These are phyloP conservation scores for Glyphotaelius pellucidus DNA, from an alignment of 2,888 invertebrate species.

Conservation along the genomic window DNA sequence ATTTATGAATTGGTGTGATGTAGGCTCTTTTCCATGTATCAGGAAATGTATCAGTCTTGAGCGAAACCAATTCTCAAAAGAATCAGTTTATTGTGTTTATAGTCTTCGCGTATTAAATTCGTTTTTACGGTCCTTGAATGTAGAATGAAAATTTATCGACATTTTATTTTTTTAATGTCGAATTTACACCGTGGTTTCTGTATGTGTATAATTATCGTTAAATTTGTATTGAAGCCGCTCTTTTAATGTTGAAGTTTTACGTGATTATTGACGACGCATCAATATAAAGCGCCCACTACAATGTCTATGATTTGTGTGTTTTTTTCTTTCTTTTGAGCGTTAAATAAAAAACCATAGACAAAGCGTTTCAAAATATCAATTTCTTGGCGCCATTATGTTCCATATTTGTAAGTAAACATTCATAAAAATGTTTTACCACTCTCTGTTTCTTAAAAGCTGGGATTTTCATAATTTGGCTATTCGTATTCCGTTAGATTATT, in stretches of 20 bases:
- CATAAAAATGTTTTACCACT: slow-evolving; percentile 31
- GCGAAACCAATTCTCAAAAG: not conserved
- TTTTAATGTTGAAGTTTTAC: not conserved
- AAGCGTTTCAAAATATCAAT: slow-evolving; percentile 26
- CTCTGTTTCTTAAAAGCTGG: not conserved
- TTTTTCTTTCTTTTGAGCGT: slow-evolving; percentile 11
- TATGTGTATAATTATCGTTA: not conserved
- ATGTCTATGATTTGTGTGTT: slow-evolving; percentile 38
- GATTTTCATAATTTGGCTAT: slow-evolving; percentile 44
- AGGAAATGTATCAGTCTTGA: too few species aligned
- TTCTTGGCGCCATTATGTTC: slow-evolving; percentile 37
- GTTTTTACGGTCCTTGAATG: not conserved
- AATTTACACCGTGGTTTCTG: not conserved
- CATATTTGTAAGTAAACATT: slow-evolving; percentile 36
- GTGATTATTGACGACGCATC: not conserved
- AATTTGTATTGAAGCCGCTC: slow-evolving; percentile 2
- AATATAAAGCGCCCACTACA: slow-evolving; percentile 27
- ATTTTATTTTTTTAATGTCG: not conserved
- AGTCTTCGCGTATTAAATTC: not conserved
- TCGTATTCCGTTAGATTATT: slow-evolving; percentile 34
- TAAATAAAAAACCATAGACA: slow-evolving; percentile 24
- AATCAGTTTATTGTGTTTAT: not conserved
- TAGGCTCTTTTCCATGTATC: too few species aligned
- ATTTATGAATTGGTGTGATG: too few species aligned
- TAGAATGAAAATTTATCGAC: not conserved